Evolutionary conservation across 2,797 vertebrate genomes (phyloP).

Genomic region (Acanthurus lineatus): DNA sequence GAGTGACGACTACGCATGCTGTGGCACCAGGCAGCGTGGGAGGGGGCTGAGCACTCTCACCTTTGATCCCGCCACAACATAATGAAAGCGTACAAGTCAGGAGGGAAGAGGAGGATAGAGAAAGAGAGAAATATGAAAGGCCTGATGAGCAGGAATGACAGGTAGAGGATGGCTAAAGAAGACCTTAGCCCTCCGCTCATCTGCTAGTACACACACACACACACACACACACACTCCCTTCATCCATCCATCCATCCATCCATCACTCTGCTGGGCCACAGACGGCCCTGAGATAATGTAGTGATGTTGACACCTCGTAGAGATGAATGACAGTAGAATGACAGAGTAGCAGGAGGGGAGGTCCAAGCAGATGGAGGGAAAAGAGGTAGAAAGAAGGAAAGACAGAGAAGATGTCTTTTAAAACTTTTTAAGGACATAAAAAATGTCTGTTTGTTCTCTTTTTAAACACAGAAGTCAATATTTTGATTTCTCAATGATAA

Average conservation of each 20-base stretch:
- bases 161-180: conserved; percentile 66
- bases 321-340: conserved; percentile 55
- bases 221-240: conserved; percentile 58
- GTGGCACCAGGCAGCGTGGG: not conserved
- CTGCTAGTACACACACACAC: conserved; percentile 13
- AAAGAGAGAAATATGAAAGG: conserved; percentile 31
- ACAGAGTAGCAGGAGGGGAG: conserved; percentile 14
- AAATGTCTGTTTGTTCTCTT: not conserved
- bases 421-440: not conserved
- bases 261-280: conserved; percentile 63
- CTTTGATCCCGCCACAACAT: conserved; percentile 58
- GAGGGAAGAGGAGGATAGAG: conserved; percentile 14
- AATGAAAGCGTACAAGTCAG: conserved; percentile 52
- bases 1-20: conserved; percentile 42
- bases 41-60: conserved; percentile 53
- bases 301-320: conserved; percentile 17
- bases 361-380: not conserved
- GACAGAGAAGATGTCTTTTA: not conserved
- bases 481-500: conserved; percentile 31
- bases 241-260: conserved; percentile 74
- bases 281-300: conserved; percentile 48
- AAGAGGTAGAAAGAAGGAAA: conserved; percentile 7
- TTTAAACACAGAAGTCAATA: conserved; percentile 22
- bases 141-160: conserved; percentile 60
- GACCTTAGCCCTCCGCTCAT: conserved; percentile 65